Percentiles rank a stretch among this genome's conserved stretches.
Evolutionary conservation across 2,888 invertebrate species (phyloP).

Genomic region (Drosophila neonasuta): DNA sequence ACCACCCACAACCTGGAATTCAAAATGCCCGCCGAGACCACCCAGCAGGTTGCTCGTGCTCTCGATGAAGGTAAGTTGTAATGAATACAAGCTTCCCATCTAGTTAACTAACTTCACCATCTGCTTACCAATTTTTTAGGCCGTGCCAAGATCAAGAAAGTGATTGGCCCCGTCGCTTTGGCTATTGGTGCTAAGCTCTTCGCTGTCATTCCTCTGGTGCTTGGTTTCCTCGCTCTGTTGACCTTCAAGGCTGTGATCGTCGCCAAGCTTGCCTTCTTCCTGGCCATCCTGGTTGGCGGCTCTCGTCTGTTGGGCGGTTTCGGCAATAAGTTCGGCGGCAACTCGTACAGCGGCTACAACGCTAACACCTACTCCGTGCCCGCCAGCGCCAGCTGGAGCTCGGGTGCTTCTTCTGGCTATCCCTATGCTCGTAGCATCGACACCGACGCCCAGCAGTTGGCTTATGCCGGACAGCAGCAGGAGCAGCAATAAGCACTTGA

Average conservation of each 20-base stretch:
- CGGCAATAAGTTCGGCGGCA: slow-evolving; percentile 78
- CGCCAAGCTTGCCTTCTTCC: slow-evolving; percentile 89
- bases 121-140: slow-evolving; percentile 82
- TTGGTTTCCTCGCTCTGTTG: slow-evolving; percentile 88
- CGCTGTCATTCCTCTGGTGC: slow-evolving; percentile 87
- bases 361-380: slow-evolving; percentile 69
- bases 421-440: slow-evolving; percentile 84
- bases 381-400: slow-evolving; percentile 69
- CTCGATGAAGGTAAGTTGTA: slow-evolving; percentile 88
- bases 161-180: slow-evolving; percentile 86
- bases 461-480: slow-evolving; percentile 86
- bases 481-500: slow-evolving; percentile 32
- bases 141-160: slow-evolving; percentile 90
- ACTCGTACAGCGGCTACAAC: slow-evolving; percentile 67
- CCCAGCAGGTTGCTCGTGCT: slow-evolving; percentile 86
- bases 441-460: slow-evolving; percentile 87
- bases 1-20: slow-evolving; percentile 86
- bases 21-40: slow-evolving; percentile 87
- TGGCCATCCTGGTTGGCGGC: slow-evolving; percentile 87
- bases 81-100: too few species aligned
- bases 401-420: slow-evolving; percentile 80
- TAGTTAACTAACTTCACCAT: neutral
- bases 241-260: slow-evolving; percentile 90
- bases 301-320: slow-evolving; percentile 87
- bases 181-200: slow-evolving; percentile 88